Conservation (phyloP, 1,140 invertebrate genomes). For the Parasteatoda tepidariorum region DNA sequence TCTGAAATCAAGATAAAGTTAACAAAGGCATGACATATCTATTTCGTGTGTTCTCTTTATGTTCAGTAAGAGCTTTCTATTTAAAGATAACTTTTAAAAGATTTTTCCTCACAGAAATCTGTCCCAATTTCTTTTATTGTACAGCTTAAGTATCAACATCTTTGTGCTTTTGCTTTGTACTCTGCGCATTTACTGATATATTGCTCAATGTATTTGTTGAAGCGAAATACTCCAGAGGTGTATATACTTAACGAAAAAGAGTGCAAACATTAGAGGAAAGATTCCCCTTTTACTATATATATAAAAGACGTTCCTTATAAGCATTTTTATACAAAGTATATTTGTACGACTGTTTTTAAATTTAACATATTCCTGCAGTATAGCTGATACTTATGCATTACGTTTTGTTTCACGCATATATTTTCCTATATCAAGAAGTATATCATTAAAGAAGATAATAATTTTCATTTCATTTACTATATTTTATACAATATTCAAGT, state of each 20-base stretch:
- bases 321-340: not conserved
- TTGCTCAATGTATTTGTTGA: constrained; percentile 13
- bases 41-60: constrained; percentile 20
- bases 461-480: too few species aligned
- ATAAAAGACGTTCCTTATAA: not conserved
- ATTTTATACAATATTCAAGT: too few species aligned
- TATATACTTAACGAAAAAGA: not conserved
- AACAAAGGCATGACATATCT: constrained; percentile 13
- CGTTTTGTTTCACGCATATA: too few species aligned
- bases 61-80: constrained; percentile 30
- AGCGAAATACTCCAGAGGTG: not conserved
- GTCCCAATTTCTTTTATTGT: constrained; percentile 37
- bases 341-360: too few species aligned
- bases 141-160: constrained; percentile 1
- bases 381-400: too few species aligned
- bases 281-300: not conserved
- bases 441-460: too few species aligned
- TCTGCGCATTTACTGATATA: constrained; percentile 5
- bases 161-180: constrained; percentile 21
- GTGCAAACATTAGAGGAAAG: not conserved
- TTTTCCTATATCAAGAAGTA: too few species aligned
- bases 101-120: constrained; percentile 28
- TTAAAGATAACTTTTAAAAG: constrained; percentile 37
- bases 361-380: too few species aligned
- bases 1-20: constrained; percentile 43